Evolutionary conservation across 2,888 invertebrate species (phyloP).

Genomic region (Aquatica leii): DNA sequence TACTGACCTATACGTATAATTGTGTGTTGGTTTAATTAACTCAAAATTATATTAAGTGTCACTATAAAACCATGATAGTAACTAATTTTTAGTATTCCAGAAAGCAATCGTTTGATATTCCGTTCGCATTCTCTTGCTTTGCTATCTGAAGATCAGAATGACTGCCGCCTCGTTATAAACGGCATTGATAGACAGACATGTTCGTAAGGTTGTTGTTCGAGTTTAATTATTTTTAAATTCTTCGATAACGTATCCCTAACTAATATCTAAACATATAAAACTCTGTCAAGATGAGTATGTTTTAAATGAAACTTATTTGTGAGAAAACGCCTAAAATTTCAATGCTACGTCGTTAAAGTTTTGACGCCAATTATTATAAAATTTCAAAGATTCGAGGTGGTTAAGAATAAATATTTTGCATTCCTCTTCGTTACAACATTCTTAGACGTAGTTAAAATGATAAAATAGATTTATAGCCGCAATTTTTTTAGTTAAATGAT

Average conservation of each 20-base stretch:
- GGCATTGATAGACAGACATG: conserved; percentile 57
- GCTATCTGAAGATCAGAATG: conserved; percentile 45
- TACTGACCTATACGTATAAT: no score
- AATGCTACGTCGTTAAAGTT: no score
- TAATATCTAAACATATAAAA: conserved; percentile 51
- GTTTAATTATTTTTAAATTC: conserved; percentile 60
- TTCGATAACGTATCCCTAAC: conserved; percentile 56
- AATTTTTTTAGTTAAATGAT: conserved; percentile 1
- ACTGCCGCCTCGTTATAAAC: conserved; percentile 49
- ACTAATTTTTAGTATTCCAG: conserved; percentile 41
- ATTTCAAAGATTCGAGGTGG: neutral
- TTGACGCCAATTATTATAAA: neutral
- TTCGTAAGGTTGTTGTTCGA: conserved; percentile 51
- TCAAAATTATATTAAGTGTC: neutral
- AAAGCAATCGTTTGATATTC: conserved; percentile 50
- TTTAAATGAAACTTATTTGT: conserved; percentile 30
- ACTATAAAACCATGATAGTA: neutral
- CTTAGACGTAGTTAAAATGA: neutral
- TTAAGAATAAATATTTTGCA: neutral
- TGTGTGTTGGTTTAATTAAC: no score
- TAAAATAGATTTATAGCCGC: neutral
- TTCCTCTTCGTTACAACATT: neutral
- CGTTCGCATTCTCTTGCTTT: conserved; percentile 43
- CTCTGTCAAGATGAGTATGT: conserved; percentile 43
- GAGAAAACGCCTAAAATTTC: neutral